Conservation (phyloP, 2,797 vertebrate genomes). For the Fistularia commersonii region DNA sequence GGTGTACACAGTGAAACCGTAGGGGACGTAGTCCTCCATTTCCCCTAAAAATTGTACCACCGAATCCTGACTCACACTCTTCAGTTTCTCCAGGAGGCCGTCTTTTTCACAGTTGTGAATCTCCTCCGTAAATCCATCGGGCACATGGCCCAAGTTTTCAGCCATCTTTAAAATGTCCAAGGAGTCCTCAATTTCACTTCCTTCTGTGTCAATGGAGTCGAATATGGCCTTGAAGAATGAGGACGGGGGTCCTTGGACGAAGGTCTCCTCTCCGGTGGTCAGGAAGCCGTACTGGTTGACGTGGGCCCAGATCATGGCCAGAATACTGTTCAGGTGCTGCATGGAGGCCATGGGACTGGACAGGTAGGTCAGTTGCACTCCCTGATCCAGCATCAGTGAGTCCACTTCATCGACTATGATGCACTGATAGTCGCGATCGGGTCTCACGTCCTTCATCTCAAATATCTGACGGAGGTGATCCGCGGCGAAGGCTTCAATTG, state of each 20-base stretch:
- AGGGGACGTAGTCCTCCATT: slow-evolving; percentile 24
- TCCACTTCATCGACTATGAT: slow-evolving; percentile 55
- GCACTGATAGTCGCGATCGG: slow-evolving; percentile 43
- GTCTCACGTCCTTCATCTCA: slow-evolving; percentile 50
- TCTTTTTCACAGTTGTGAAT: not conserved
- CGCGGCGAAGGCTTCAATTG: slow-evolving; percentile 44
- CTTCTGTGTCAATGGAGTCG: slow-evolving; percentile 31
- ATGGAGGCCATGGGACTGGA: slow-evolving; percentile 48
- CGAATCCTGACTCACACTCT: slow-evolving; percentile 19
- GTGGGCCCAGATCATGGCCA: slow-evolving; percentile 51
- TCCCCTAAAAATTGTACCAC: slow-evolving; percentile 11
- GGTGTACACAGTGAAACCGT: slow-evolving; percentile 26
- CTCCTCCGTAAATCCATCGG: slow-evolving; percentile 14
- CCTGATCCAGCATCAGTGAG: slow-evolving; percentile 51
- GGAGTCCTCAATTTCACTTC: slow-evolving; percentile 4
- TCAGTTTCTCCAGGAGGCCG: slow-evolving; percentile 6
- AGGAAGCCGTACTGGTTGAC: slow-evolving; percentile 31
- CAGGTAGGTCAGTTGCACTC: slow-evolving; percentile 54
- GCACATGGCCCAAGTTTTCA: slow-evolving; percentile 9
- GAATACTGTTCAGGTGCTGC: slow-evolving; percentile 47
- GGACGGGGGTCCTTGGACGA: slow-evolving; percentile 19
- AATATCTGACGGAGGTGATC: slow-evolving; percentile 53
- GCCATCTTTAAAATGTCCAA: slow-evolving; percentile 17
- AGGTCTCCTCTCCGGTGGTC: slow-evolving; percentile 8
- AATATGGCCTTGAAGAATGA: slow-evolving; percentile 47